Percentiles rank a stretch among this genome's conserved stretches.
These are phyloP conservation scores for Papilio machaon DNA, from an alignment of 1,140 invertebrate species.

Conservation along the genomic window DNA sequence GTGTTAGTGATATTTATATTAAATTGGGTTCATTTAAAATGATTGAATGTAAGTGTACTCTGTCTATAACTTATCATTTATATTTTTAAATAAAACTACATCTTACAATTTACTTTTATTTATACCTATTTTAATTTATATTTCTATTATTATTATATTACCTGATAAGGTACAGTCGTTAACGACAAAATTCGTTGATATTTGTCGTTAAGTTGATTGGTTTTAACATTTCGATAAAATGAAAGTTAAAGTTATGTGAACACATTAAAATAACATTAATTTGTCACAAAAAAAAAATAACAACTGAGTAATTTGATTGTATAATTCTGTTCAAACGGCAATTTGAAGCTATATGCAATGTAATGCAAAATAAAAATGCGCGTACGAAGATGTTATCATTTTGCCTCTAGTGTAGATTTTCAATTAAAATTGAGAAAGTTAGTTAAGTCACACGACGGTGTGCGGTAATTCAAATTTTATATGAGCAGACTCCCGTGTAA, in stretches of 20 bases:
- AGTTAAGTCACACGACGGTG: constrained; percentile 14
- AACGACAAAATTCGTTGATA: background rate
- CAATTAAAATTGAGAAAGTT: background rate
- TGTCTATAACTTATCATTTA: background rate
- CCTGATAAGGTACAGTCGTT: background rate
- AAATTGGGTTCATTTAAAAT: constrained; percentile 26
- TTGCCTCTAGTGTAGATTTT: constrained; percentile 1
- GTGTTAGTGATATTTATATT: background rate
- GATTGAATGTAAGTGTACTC: constrained; percentile 31
- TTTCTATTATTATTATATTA: background rate
- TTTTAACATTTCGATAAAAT: background rate
- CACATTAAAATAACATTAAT: background rate
- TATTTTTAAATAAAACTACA: background rate
- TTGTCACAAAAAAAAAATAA: background rate
- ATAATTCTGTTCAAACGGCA: background rate
- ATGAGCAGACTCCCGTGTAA: background rate
- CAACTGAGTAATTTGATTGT: no score
- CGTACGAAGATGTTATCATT: no score
- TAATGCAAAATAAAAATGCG: background rate
- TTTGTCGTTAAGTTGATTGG: background rate
- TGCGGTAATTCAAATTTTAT: background rate
- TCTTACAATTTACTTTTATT: constrained; percentile 2
- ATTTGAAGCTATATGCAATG: background rate
- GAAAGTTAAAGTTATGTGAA: background rate
- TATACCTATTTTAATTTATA: background rate